phyloP scores from a whole-genome alignment of 2,113 vertebrate genomes.

The Ophthalmolycus amberensis region DNA sequence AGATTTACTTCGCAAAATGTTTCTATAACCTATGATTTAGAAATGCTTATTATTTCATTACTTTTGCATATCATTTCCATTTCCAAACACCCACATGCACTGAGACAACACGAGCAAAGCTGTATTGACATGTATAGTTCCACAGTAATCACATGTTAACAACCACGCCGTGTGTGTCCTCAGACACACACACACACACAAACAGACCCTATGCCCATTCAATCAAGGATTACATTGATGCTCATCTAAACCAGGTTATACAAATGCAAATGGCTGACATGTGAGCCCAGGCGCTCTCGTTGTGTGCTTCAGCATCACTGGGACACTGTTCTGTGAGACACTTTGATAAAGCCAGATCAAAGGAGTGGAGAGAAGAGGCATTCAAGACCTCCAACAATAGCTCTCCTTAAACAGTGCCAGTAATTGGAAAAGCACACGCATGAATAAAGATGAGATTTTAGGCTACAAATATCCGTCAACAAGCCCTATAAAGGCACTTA shows the following conservation, averaged over 20 bases:
- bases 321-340: conserved; percentile 46
- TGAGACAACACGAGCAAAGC: neutral
- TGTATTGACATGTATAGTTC: conserved; percentile 10
- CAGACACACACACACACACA: conserved; percentile 11
- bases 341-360: conserved; percentile 76
- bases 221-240: conserved; percentile 49
- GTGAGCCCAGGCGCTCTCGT: conserved; percentile 48
- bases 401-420: conserved; percentile 32
- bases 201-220: conserved; percentile 24
- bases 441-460: conserved; percentile 56
- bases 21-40: neutral
- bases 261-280: conserved; percentile 71
- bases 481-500: neutral
- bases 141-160: conserved; percentile 11
- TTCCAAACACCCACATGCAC: neutral
- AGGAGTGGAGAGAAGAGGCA: conserved; percentile 58
- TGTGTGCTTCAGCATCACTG: conserved; percentile 65
- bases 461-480: conserved; percentile 28
- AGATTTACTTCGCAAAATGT: neutral
- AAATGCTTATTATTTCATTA: neutral
- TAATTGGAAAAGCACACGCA: conserved; percentile 57
- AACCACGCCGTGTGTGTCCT: neutral
- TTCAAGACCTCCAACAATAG: conserved; percentile 71
- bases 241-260: conserved; percentile 60
- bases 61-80: neutral